Conservation (phyloP, 2,113 vertebrate genomes). For the Xenus cinereus region DNA sequence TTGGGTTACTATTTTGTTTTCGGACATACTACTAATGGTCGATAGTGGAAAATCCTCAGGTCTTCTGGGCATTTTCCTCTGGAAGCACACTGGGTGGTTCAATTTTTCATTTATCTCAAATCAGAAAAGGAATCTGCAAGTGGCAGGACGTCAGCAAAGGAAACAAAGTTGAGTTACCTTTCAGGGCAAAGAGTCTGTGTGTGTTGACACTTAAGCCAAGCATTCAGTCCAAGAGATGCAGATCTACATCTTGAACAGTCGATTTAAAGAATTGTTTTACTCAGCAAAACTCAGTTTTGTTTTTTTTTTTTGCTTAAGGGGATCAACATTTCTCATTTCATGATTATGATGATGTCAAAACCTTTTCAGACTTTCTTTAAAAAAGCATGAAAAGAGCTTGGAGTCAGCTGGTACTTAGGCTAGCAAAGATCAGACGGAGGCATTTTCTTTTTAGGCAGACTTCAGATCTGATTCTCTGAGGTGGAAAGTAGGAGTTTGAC, state of each 20-base stretch:
- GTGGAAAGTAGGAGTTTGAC: not conserved
- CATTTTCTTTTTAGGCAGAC: not conserved
- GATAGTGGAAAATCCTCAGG: not conserved
- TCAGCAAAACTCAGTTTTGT: not conserved
- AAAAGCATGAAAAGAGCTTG: not conserved
- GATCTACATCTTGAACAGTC: not conserved
- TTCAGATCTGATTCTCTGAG: slow-evolving; percentile 12
- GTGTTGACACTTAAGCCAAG: not conserved
- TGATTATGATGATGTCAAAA: not conserved
- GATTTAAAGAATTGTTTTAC: no score
- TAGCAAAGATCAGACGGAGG: not conserved
- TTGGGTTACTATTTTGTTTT: not conserved
- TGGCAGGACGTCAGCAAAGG: not conserved
- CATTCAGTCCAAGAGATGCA: not conserved
- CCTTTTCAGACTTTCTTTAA: not conserved
- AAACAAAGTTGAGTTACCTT: not conserved
- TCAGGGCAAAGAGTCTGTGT: not conserved
- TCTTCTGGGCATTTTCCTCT: not conserved
- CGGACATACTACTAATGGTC: not conserved
- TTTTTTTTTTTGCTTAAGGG: not conserved
- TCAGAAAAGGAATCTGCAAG: not conserved
- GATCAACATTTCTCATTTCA: not conserved
- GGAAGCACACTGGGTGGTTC: not conserved
- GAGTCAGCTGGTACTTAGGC: not conserved
- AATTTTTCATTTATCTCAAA: not conserved